Conservation (phyloP, 2,113 vertebrate species). For the Tragelaphus imberbis region DNA sequence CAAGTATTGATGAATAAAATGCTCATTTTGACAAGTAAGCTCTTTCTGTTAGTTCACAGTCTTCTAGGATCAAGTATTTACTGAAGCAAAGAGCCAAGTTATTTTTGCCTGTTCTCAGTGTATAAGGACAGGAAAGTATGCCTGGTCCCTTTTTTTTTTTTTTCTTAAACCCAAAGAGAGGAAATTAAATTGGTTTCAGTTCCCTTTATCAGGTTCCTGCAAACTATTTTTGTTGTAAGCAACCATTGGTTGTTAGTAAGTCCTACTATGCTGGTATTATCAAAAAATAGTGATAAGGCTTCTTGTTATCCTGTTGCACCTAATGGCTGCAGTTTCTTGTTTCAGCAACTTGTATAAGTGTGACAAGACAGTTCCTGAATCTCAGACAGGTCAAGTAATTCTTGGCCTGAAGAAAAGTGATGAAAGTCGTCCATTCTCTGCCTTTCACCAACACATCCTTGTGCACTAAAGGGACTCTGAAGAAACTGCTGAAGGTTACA, state of each 20-base stretch:
- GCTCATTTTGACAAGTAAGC: not conserved
- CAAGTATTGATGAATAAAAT: not conserved
- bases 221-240: not conserved
- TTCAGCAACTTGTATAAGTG: not conserved
- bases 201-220: conserved; percentile 3
- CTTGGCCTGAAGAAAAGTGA: not conserved
- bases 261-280: not conserved
- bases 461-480: not conserved
- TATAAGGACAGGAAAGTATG: not conserved
- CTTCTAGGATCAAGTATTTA: not conserved
- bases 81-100: not conserved
- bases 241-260: not conserved
- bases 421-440: not conserved
- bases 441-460: not conserved
- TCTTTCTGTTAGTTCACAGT: not conserved
- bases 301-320: not conserved
- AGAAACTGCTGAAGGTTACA: not conserved
- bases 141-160: not conserved
- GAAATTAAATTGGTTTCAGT: conserved; percentile 13
- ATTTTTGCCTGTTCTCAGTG: not conserved
- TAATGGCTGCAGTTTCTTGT: not conserved
- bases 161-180: not conserved
- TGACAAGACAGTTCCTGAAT: not conserved
- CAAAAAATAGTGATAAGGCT: not conserved
- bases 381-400: not conserved